Evolutionary conservation across 1,140 invertebrate species (phyloP), one percentile per base, ranked within the genome.

Genomic region (Bombus sylvicola): DNA sequence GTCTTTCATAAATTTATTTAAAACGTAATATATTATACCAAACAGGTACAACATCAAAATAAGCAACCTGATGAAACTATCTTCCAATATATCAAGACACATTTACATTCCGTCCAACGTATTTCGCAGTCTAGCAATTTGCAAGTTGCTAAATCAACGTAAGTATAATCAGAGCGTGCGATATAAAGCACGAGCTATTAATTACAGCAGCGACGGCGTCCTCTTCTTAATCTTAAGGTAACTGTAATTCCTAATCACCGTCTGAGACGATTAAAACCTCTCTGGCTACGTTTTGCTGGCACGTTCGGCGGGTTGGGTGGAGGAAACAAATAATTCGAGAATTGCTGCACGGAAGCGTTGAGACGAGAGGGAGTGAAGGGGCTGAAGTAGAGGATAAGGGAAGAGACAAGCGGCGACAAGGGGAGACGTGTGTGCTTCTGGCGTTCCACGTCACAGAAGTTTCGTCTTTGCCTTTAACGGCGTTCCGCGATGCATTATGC

Each of bases 401-500:
- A 28, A 66, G 72, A 76, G 79, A 85, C 59, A 59, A 81, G 53
- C 43, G 69, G 22, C 31, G 8, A 68, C 66, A 68, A 68, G 66
- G 66, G 0, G 8, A 74, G 74, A 78, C 43, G 88, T 59, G 69
- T 84, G 81, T 90, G 88, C 64, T 82, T 28, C 41, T 87, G 88
- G 76, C 88, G 83, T 90, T 77, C 28, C 86, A 59, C 68, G 72
- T 90, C 88, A 83, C 59, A 39, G 59, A 90, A 90, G 83, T 90
- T 90, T 81, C 88, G 66, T 83, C 86, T 88, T 90, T 90, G 82
- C 68, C 82, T 85, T 68, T 88, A 90, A 83, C 80, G 47, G 72
- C 79, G 68, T 81, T 89, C 75, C 83, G 41, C 77, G 79, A 90
- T 90, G 89, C 88, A 90, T 90, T 90, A 90, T 90, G 89, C 89